Evolutionary conservation across 1,140 invertebrate genomes (phyloP), one percentile per base, ranked within the genome.

Genomic region (Hyles euphorbiae): DNA sequence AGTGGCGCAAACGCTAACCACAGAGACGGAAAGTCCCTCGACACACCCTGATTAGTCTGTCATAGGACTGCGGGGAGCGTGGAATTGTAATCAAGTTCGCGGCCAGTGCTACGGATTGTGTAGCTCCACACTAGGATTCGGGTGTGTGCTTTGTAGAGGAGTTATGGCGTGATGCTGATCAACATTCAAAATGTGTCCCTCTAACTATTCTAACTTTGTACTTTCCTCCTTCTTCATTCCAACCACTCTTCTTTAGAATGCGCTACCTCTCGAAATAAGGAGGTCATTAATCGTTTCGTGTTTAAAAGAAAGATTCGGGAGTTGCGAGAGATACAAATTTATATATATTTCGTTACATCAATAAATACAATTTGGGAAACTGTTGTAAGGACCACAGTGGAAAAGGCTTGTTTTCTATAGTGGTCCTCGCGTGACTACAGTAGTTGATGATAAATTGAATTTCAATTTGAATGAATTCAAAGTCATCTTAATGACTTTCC

Each of bases 1-100:
- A 22, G 34, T 58, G 49, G 56, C 52, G 57, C 62, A 67, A 70
- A 62, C 63, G 61, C 50, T 57, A 61, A 22, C 53, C 59, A 68
- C 36, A 45, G 36, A 63, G 63, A 50, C 63, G 60, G 58, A 65
- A 66, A 67, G 65, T 64, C 63, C 60, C 67, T 61, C 62, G 65
- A 67, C 67, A 67, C 55, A 63, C 60, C 59, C 62, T 76, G 74
- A 76, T 76, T 76, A 71, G 71, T 55, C 68, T 71, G 71, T 76
- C 73, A 76, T 67, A 68, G 59, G 52, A 60, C 34, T 53, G 57
- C 47, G 53, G 54, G 58, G 64, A 63, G 56, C 67, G 56, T 60
- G 50, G 56, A 61, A 68, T 75, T 68, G 63, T 70, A 70, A 73
- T 73, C 69, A 64, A 55, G 69, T 65, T 65, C 55, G 63, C 61